Conservation (phyloP, 2,888 invertebrate species). For the Agriopis aurantiaria region DNA sequence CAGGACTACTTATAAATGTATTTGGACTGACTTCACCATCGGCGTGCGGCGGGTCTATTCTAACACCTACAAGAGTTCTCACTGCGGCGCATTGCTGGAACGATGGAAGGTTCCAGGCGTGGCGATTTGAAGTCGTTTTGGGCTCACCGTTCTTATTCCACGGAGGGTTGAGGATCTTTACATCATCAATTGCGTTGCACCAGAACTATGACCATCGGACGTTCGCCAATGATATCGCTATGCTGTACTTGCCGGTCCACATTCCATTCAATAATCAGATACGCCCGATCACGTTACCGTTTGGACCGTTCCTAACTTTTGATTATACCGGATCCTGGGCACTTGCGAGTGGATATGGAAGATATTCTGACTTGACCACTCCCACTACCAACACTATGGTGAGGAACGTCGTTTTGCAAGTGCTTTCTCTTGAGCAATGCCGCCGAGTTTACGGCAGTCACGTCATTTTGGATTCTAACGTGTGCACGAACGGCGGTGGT, state of each 20-base stretch:
- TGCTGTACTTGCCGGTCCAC: constrained; percentile 61
- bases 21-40: constrained; percentile 60
- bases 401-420: constrained; percentile 64
- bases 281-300: constrained; percentile 62
- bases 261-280: constrained; percentile 59
- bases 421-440: constrained; percentile 62
- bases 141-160: constrained; percentile 69
- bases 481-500: constrained; percentile 71
- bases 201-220: constrained; percentile 61
- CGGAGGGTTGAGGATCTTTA: constrained; percentile 65
- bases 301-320: constrained; percentile 51
- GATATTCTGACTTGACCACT: constrained; percentile 63
- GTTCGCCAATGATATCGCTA: constrained; percentile 73
- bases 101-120: constrained; percentile 67
- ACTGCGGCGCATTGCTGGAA: constrained; percentile 78
- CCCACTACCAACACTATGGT: constrained; percentile 67
- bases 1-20: constrained; percentile 68
- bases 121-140: constrained; percentile 68
- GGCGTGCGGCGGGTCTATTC: constrained; percentile 71
- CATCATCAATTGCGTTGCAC: constrained; percentile 60
- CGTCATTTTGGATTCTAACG: constrained; percentile 64
- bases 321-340: constrained; percentile 60
- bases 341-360: constrained; percentile 70
- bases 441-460: constrained; percentile 56
- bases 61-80: constrained; percentile 62